phyloP scores from a whole-genome alignment of 2,113 vertebrate species.

The Cebus imitator region DNA sequence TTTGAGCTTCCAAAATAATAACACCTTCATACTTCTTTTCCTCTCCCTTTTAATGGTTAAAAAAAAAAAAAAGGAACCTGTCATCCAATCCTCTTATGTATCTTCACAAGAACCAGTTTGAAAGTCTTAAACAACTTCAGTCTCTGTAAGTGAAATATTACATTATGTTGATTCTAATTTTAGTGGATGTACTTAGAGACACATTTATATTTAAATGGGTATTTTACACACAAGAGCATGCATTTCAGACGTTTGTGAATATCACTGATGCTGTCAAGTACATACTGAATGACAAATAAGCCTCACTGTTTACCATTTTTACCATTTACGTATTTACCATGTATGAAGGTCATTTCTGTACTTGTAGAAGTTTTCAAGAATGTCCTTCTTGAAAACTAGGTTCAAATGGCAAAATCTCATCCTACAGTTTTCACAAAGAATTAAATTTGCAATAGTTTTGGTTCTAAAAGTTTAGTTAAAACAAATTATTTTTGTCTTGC shows the following conservation, averaged over 20 bases:
- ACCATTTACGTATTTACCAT: neutral
- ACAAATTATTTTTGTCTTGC: neutral
- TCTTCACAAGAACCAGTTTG: constrained; percentile 83
- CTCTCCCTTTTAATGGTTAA: constrained; percentile 37
- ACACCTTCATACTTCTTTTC: constrained; percentile 31
- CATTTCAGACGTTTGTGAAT: neutral
- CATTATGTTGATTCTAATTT: neutral
- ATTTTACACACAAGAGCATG: neutral
- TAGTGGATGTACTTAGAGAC: neutral
- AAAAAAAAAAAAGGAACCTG: constrained; percentile 84
- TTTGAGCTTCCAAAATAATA: constrained; percentile 55
- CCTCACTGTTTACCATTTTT: neutral
- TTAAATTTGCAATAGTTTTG: neutral
- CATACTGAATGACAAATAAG: neutral
- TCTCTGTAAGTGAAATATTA: constrained; percentile 85
- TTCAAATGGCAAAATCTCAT: neutral
- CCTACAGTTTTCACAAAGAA: neutral
- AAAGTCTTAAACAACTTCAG: constrained; percentile 86
- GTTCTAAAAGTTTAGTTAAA: neutral
- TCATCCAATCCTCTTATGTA: constrained; percentile 86
- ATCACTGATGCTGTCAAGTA: neutral
- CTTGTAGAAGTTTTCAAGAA: too few species aligned
- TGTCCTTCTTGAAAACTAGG: neutral
- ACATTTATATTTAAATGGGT: neutral
- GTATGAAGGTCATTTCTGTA: neutral